A percentile compares a stretch with the other conserved stretches of the same genome.
These are phyloP conservation scores for Trichogramma evanescens DNA, from an alignment of 2,888 invertebrate species.

Conservation along the genomic window DNA sequence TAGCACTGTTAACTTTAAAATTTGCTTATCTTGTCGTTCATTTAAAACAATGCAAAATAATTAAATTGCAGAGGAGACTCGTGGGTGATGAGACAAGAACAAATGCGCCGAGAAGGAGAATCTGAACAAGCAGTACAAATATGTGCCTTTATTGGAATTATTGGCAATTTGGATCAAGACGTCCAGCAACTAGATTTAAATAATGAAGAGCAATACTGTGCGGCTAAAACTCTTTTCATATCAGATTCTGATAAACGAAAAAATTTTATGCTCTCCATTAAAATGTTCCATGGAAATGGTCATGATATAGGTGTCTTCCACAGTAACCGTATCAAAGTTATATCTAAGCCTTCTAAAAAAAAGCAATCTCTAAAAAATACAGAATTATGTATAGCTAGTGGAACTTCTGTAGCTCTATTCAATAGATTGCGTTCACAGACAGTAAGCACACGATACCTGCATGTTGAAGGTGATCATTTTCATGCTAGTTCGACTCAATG, in stretches of 20 bases:
- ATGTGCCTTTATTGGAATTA: conserved; percentile 22
- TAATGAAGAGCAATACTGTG: conserved; percentile 97
- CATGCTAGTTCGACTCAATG: conserved; percentile 59
- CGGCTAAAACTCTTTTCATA: conserved; percentile 97
- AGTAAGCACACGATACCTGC: conserved; percentile 94
- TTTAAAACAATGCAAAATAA: neutral
- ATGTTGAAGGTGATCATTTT: conserved; percentile 97
- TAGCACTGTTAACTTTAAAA: neutral
- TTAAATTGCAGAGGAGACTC: conserved; percentile 74
- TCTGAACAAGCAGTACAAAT: conserved; percentile 17
- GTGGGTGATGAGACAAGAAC: conserved; percentile 91
- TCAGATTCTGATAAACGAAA: conserved; percentile 89
- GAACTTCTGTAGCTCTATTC: conserved; percentile 96
- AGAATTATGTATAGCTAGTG: conserved; percentile 91
- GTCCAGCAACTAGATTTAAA: conserved; percentile 64
- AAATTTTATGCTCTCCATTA: conserved; percentile 66
- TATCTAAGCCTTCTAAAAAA: conserved; percentile 74
- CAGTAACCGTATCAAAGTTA: conserved; percentile 56
- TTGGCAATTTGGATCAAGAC: conserved; percentile 19
- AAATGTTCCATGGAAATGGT: conserved; percentile 98
- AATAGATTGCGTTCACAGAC: conserved; percentile 97
- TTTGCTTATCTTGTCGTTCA: neutral
- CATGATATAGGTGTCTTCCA: conserved; percentile 96
- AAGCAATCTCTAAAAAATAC: conserved; percentile 21
- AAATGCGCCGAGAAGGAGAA: conserved; percentile 58